Conservation (phyloP, 2,113 vertebrate genomes). For the western clawed frog (Xenopus tropicalis) region UCB_Xtro_10.0 CM004448.2:33822501-33823000, state of each 20-base stretch:
- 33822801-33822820: no score
- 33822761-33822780: not conserved
- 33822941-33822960: no score
- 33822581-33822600: slow-evolving; percentile 44
- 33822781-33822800: not conserved
- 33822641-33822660: slow-evolving; percentile 36
- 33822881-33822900: no score
- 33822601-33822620: slow-evolving; percentile 29
- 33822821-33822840: no score
- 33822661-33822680: slow-evolving; percentile 41
- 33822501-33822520: slow-evolving; percentile 43
- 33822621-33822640: slow-evolving; percentile 38
- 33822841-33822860: no score
- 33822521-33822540: slow-evolving; percentile 45
- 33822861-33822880: no score
- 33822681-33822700: slow-evolving; percentile 41
- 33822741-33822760: slow-evolving; percentile 20
- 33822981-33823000: no score
- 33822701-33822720: slow-evolving; percentile 42
- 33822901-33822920: no score
- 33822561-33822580: slow-evolving; percentile 43
- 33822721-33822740: slow-evolving; percentile 24
- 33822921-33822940: no score
- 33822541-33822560: slow-evolving; percentile 44
- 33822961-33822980: no score